These are phyloP conservation scores for Pasiphila rectangulata DNA, from an alignment of 2,888 invertebrate species.

Conservation along the genomic window DNA sequence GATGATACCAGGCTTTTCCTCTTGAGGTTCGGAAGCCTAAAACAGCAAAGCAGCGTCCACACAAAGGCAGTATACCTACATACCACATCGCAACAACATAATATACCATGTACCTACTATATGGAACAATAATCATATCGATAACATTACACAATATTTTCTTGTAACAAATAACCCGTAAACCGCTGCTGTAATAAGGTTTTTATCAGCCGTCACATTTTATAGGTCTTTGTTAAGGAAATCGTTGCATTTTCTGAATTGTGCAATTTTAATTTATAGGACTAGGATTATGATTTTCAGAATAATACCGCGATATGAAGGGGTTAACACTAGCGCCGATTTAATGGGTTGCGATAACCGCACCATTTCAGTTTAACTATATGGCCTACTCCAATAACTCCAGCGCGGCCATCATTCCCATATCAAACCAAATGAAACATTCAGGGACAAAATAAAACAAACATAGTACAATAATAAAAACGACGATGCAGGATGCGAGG, in stretches of 20 bases:
- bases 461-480: too few species aligned
- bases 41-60: too few species aligned
- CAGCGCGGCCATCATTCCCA: too few species aligned
- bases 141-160: slow-evolving; percentile 22
- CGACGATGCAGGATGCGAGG: too few species aligned
- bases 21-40: too few species aligned
- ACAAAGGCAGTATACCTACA: neutral
- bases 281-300: neutral
- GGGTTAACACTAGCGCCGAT: neutral
- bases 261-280: slow-evolving; percentile 5
- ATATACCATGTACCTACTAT: slow-evolving; percentile 1
- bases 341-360: too few species aligned
- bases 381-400: too few species aligned
- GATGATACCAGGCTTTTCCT: too few species aligned
- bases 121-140: slow-evolving; percentile 10
- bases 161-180: slow-evolving; percentile 16
- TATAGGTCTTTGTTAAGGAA: slow-evolving; percentile 18
- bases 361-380: too few species aligned
- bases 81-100: neutral
- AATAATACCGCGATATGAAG: neutral
- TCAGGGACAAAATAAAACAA: too few species aligned
- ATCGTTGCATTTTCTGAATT: slow-evolving; percentile 17
- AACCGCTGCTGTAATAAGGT: slow-evolving; percentile 11
- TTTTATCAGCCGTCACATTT: slow-evolving; percentile 18
- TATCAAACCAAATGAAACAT: too few species aligned